phyloP scores from a whole-genome alignment of 2,797 vertebrate species.

The Dallia pectoralis region DNA sequence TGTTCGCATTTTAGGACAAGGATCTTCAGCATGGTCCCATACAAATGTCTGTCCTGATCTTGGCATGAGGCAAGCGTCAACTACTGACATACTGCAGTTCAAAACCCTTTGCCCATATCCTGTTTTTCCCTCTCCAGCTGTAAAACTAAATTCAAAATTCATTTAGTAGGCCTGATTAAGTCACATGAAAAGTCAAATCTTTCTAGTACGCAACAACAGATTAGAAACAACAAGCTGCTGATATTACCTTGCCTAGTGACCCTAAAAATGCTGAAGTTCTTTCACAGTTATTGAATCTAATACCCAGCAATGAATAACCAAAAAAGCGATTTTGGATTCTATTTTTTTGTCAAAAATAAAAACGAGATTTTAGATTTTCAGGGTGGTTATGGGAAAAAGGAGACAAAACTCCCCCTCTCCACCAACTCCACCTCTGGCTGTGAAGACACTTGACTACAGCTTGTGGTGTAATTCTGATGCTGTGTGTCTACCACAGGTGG shows the following conservation, averaged over 20 bases:
- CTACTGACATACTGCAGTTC: conserved; percentile 43
- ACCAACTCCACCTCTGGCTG: conserved; percentile 47
- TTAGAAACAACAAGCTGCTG: conserved; percentile 24
- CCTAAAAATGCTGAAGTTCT: conserved; percentile 56
- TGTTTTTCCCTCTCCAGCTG: conserved; percentile 39
- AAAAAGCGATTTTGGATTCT: conserved; percentile 36
- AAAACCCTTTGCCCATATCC: conserved; percentile 40
- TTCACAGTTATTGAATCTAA: neutral
- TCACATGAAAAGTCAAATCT: conserved; percentile 20
- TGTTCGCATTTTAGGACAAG: conserved; percentile 50
- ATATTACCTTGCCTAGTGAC: conserved; percentile 54
- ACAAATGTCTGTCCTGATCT: conserved; percentile 44
- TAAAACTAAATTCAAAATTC: conserved; percentile 50
- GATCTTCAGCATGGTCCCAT: conserved; percentile 47
- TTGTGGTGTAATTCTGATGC: conserved; percentile 51
- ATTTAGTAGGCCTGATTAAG: conserved; percentile 45
- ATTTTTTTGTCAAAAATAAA: conserved; percentile 45
- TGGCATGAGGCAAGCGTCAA: conserved; percentile 54
- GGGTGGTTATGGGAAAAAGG: conserved; percentile 43
- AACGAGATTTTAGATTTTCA: conserved; percentile 41
- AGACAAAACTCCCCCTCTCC: conserved; percentile 50
- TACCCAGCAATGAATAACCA: conserved; percentile 21
- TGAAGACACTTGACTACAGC: conserved; percentile 43
- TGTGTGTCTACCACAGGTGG: conserved; percentile 49
- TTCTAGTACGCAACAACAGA: conserved; percentile 36